A percentile compares a stretch with the other conserved stretches of the same genome.
Evolutionary conservation across 2,113 vertebrate genomes (phyloP).

Genomic region (Pheucticus melanocephalus): DNA sequence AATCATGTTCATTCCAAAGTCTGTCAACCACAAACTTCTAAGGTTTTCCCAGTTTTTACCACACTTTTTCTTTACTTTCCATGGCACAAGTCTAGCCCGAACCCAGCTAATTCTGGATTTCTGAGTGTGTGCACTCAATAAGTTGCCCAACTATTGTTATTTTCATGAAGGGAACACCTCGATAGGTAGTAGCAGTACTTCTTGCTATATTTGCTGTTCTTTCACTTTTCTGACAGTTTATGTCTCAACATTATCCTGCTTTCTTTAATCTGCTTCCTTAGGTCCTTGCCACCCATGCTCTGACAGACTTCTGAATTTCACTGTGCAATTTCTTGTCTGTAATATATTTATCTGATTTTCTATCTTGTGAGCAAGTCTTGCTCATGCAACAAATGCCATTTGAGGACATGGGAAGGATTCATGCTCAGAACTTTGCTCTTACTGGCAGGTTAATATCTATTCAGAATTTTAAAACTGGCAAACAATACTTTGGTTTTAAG

Average conservation of each 20-base stretch:
- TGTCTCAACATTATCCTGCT: background rate
- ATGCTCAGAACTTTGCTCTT: background rate
- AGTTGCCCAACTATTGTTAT: background rate
- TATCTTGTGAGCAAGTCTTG: background rate
- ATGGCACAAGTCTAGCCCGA: background rate
- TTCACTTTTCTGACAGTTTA: background rate
- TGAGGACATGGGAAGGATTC: fast-evolving
- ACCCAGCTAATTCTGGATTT: background rate
- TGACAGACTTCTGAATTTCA: background rate
- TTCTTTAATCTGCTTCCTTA: background rate
- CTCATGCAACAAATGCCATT: background rate
- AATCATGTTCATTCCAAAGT: background rate
- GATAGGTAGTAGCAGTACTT: background rate
- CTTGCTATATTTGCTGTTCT: background rate
- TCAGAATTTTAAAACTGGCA: background rate
- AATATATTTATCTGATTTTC: background rate
- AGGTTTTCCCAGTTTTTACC: background rate
- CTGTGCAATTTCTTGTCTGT: background rate
- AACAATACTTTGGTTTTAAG: background rate
- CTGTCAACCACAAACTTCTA: background rate
- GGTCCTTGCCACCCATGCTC: background rate
- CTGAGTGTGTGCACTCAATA: background rate
- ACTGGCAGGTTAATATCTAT: background rate
- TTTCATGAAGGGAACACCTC: background rate
- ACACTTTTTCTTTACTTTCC: background rate